A percentile compares a stretch with the other conserved stretches of the same genome.
phyloP scores from a whole-genome alignment of 1,140 invertebrate species.

The Neelides sp. region DNA sequence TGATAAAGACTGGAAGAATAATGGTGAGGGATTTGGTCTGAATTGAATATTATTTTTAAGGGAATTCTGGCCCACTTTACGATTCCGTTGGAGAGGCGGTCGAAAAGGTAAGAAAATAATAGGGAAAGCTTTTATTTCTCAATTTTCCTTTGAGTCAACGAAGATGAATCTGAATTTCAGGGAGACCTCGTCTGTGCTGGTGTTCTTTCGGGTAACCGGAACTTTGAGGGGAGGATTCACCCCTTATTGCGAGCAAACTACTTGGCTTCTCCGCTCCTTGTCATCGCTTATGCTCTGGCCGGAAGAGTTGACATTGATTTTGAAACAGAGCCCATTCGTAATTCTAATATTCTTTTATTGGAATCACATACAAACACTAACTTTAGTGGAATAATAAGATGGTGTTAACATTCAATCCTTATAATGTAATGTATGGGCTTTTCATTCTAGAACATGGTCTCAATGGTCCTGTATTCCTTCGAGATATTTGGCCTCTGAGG shows the following conservation, averaged over 20 bases:
- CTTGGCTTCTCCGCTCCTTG: conserved; percentile 82
- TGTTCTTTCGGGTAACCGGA: conserved; percentile 89
- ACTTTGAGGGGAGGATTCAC: conserved; percentile 95
- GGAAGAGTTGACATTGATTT: conserved; percentile 92
- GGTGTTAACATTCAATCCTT: neutral
- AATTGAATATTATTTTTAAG: too few species aligned
- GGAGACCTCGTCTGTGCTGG: conserved; percentile 87
- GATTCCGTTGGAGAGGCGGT: conserved; percentile 83
- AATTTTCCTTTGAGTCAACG: neutral
- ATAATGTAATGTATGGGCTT: conserved; percentile 6
- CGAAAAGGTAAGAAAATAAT: conserved; percentile 56
- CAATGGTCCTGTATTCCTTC: conserved; percentile 67
- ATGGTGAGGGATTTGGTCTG: too few species aligned
- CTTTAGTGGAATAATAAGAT: too few species aligned
- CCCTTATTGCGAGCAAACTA: conserved; percentile 93
- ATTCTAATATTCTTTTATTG: conserved; percentile 29
- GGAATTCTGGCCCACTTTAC: conserved; percentile 84
- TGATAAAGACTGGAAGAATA: too few species aligned
- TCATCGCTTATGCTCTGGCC: conserved; percentile 92
- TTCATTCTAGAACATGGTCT: conserved; percentile 45
- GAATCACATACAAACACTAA: too few species aligned
- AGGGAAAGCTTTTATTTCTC: neutral
- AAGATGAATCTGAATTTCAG: conserved; percentile 34
- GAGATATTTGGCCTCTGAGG: conserved; percentile 92
- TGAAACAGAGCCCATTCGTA: conserved; percentile 72